phyloP scores from a whole-genome alignment of 2,113 vertebrate species.

The Ctenomys sociabilis region DNA sequence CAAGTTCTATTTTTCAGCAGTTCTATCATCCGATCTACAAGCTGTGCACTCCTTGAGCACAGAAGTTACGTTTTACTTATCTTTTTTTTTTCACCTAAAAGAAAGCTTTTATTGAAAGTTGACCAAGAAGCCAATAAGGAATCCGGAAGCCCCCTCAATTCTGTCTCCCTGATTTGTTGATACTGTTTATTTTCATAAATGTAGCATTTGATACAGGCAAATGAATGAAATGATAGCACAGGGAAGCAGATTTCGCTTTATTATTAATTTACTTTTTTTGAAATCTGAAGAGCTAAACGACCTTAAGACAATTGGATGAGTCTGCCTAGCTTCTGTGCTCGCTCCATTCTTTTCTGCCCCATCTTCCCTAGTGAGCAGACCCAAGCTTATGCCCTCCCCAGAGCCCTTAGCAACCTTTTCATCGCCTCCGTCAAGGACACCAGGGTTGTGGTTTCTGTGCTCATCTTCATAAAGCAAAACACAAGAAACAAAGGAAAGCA shows the following conservation, averaged over 20 bases:
- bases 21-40: constrained; percentile 24
- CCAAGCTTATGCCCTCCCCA: constrained; percentile 3
- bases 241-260: constrained; percentile 38
- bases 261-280: constrained; percentile 31
- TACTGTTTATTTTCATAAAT: constrained; percentile 28
- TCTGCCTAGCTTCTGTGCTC: neutral
- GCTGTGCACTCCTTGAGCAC: neutral
- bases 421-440: constrained; percentile 81
- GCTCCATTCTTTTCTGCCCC: neutral
- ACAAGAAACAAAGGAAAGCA: neutral
- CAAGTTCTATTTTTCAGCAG: neutral
- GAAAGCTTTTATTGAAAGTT: neutral
- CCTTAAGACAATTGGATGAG: neutral
- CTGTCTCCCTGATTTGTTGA: neutral
- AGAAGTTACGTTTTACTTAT: constrained; percentile 7
- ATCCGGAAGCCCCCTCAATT: neutral
- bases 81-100: neutral
- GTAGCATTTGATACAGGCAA: neutral
- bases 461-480: constrained; percentile 83
- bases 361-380: constrained; percentile 40
- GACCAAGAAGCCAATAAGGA: neutral
- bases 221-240: neutral
- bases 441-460: constrained; percentile 81
- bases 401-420: constrained; percentile 81
- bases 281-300: constrained; percentile 23